A percentile compares a stretch with the other conserved stretches of the same genome.
These are phyloP conservation scores for Sphecodes monilicornis DNA, from an alignment of 2,888 invertebrate genomes.

Conservation along the genomic window DNA sequence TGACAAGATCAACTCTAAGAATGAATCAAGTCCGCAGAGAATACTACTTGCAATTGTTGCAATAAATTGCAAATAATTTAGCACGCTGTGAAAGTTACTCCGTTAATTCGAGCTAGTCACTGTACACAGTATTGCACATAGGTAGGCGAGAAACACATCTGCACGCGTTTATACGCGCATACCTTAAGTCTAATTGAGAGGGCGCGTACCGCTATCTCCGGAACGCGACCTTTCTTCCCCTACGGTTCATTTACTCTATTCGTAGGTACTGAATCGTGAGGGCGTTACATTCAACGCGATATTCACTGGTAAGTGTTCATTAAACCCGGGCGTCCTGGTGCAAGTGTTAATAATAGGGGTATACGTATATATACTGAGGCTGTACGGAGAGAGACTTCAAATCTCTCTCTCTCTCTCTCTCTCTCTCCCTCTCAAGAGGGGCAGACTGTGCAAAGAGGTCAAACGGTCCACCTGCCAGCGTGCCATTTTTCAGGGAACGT, in stretches of 20 bases:
- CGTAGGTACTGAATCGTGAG: conserved; percentile 62
- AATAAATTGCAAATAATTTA: neutral
- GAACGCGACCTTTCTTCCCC: conserved; percentile 70
- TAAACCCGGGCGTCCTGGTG: conserved; percentile 57
- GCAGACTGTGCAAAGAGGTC: conserved; percentile 19
- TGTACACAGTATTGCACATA: neutral
- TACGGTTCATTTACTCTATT: conserved; percentile 68
- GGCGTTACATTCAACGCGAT: conserved; percentile 64
- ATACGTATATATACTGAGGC: conserved; percentile 39
- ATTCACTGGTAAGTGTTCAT: conserved; percentile 72
- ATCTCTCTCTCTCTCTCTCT: no score
- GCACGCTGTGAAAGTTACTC: neutral
- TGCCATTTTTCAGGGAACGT: conserved; percentile 30
- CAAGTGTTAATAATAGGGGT: conserved; percentile 54
- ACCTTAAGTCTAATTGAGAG: conserved; percentile 71
- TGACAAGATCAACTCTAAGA: neutral
- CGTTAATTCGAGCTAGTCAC: neutral
- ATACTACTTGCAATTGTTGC: neutral
- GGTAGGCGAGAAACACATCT: conserved; percentile 16
- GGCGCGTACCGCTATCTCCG: conserved; percentile 66
- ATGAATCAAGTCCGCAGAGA: neutral
- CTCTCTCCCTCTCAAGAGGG: neutral
- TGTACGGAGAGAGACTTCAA: neutral
- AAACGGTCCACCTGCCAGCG: conserved; percentile 15
- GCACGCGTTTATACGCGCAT: conserved; percentile 54